Percentiles rank a stretch among this genome's conserved stretches.
These are phyloP conservation scores for Brachyopa scutellaris DNA, from an alignment of 2,888 invertebrate species.

Conservation along the genomic window DNA sequence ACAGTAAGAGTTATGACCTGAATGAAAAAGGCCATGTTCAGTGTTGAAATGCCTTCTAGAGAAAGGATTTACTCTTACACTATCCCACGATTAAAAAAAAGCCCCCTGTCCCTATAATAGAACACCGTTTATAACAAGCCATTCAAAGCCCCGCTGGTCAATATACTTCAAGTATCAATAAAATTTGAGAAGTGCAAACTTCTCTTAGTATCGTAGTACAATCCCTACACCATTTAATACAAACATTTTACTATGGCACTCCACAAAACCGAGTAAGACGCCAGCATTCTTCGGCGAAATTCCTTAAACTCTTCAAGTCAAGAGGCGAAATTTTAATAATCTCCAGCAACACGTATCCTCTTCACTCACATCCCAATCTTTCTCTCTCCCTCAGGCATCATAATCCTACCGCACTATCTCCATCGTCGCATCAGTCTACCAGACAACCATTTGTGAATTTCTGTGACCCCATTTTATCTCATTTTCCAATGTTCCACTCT, in stretches of 20 bases:
- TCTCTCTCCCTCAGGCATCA: too few relatives aligned
- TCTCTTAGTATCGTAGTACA: background rate
- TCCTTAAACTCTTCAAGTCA: constrained; percentile 18
- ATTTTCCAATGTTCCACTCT: constrained; percentile 34
- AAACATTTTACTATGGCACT: background rate
- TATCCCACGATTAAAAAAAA: too few relatives aligned
- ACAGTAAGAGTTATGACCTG: too few relatives aligned
- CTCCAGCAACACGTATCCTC: constrained; percentile 28
- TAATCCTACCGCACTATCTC: constrained; percentile 11
- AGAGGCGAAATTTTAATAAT: constrained; percentile 7
- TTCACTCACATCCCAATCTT: background rate
- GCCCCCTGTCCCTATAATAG: too few relatives aligned
- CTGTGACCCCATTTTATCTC: constrained; percentile 32
- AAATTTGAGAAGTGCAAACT: constrained; percentile 6
- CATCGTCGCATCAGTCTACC: constrained; percentile 15
- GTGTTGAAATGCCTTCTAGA: too few relatives aligned
- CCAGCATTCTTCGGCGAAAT: background rate
- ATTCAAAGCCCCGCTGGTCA: too few relatives aligned
- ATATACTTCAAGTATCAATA: too few relatives aligned
- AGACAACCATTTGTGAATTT: too few relatives aligned
- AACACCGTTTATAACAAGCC: too few relatives aligned
- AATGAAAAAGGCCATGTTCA: too few relatives aligned
- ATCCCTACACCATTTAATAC: background rate
- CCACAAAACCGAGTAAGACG: constrained; percentile 20
- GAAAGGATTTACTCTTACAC: too few relatives aligned